Base-by-base conservation (phyloP, 1,140 invertebrate genomes). In the Pararge aegeria region DNA sequence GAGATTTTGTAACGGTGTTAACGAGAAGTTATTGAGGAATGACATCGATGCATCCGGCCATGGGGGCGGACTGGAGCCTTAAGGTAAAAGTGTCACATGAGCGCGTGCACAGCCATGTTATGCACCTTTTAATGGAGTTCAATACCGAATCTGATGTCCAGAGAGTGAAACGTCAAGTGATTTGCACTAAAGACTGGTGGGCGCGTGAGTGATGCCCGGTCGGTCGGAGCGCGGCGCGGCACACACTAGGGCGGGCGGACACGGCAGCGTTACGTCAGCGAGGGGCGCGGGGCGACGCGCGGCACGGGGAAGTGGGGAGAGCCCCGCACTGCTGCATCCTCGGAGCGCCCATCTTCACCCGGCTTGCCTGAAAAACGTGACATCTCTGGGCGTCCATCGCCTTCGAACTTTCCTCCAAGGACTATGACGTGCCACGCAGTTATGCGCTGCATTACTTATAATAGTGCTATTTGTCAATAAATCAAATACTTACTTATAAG, bases 201-300 rank as follows among this genome's bases (percentile, higher is more conserved):
- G 73, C 76, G 76, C 77, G 75, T 78, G 73, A 81, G 77, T 76
- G 72, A 64, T 65, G 81, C 76, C 73, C 76, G 61, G 76, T 77
- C 75, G 73, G 71, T 80, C 74, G 75, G 73, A 78, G 75, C 79
- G 80, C 82, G 81, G 80, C 85, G 80, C 87, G 87, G 78, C 80
- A 83, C 86, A 88, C 84, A 89, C 87, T 89, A 86, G 85, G 85
- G 83, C 88, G 82, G 78, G 77, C 73, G 74, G 77, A 75, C 77
- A 76, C 80, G 75, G 80, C 81, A 80, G 68, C 75, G 86, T 90
- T 90, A 90, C 89, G 89, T 90, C 87, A 90, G 86, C 83, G 74
- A 64, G 75, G 75, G 80, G 75, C 63, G 70, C 55, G 70, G 70
- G 62, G 63, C 6, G 66, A 37, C 51, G 51, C 56, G 60, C n/a